phyloP scores from a whole-genome alignment of 1,140 invertebrate genomes.

The Pseudobourletiella spinata region DNA sequence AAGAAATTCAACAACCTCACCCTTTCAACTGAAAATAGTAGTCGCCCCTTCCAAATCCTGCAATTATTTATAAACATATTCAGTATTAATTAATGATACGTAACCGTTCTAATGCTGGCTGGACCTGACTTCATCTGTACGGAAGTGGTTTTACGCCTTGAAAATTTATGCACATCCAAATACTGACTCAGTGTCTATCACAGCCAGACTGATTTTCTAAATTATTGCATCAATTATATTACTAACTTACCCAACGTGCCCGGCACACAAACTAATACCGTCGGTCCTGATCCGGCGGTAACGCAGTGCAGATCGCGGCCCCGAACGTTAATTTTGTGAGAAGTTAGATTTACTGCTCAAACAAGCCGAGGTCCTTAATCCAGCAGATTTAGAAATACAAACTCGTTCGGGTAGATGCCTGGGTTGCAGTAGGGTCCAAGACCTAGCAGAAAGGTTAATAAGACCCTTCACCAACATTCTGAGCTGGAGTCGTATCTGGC shows the following conservation, averaged over 20 bases:
- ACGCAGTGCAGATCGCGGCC: background rate
- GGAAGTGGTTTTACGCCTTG: background rate
- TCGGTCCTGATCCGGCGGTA: constrained; percentile 53
- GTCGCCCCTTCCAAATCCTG: background rate
- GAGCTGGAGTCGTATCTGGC: no score
- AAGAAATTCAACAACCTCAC: no score
- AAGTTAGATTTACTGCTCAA: no score
- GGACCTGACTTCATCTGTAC: no score
- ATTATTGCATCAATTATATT: background rate
- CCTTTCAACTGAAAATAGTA: background rate
- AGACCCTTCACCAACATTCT: no score
- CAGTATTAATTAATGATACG: background rate
- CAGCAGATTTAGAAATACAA: no score
- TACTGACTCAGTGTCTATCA: constrained; percentile 33
- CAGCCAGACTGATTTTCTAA: constrained; percentile 33
- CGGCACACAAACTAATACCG: constrained; percentile 61
- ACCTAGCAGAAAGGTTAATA: no score
- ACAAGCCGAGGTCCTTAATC: no score
- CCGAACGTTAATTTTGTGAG: background rate
- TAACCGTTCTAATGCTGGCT: no score
- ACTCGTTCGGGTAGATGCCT: no score
- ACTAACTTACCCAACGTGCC: constrained; percentile 50
- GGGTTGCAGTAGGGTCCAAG: no score
- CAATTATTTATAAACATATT: background rate
- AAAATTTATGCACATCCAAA: background rate